A percentile compares a stretch with the other conserved stretches of the same genome.
Evolutionary conservation across 2,797 vertebrate genomes (phyloP).

Genomic region (Centropyge bicolor): DNA sequence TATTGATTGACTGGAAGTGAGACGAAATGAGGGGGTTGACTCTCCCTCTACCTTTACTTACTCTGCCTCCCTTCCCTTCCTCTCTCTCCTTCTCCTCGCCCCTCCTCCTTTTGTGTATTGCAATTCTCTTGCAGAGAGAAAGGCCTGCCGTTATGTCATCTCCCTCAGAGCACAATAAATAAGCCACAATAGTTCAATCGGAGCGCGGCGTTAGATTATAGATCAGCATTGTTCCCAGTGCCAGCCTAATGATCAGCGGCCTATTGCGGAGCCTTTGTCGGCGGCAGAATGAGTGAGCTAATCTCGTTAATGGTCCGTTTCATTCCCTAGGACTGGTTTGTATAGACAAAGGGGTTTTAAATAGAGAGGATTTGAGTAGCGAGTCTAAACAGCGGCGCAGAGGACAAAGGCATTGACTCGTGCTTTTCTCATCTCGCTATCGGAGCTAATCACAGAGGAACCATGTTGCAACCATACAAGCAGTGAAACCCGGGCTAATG

Average conservation of each 20-base stretch:
- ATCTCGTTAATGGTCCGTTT: constrained; percentile 82
- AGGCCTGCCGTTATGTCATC: constrained; percentile 57
- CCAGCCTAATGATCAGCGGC: constrained; percentile 76
- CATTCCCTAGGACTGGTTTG: constrained; percentile 68
- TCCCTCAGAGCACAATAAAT: constrained; percentile 63
- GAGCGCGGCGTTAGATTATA: constrained; percentile 70
- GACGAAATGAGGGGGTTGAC: constrained; percentile 65
- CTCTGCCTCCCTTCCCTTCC: constrained; percentile 20
- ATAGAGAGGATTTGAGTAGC: constrained; percentile 71
- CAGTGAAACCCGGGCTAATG: constrained; percentile 51
- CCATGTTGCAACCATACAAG: constrained; percentile 51
- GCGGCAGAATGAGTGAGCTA: constrained; percentile 74
- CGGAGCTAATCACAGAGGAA: constrained; percentile 68
- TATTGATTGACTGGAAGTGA: constrained; percentile 56
- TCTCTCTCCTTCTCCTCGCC: not conserved
- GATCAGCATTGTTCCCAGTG: constrained; percentile 74
- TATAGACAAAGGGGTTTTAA: constrained; percentile 73
- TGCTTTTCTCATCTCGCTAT: constrained; percentile 63
- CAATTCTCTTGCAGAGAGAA: constrained; percentile 31
- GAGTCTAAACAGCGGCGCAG: constrained; percentile 66
- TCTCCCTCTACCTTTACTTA: constrained; percentile 45
- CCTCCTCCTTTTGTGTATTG: constrained; percentile 29
- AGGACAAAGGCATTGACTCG: constrained; percentile 71
- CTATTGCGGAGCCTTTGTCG: constrained; percentile 70
- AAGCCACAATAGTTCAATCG: constrained; percentile 65